Evolutionary conservation across 1,140 invertebrate genomes (phyloP).

Genomic region (Papilio machaon): DNA sequence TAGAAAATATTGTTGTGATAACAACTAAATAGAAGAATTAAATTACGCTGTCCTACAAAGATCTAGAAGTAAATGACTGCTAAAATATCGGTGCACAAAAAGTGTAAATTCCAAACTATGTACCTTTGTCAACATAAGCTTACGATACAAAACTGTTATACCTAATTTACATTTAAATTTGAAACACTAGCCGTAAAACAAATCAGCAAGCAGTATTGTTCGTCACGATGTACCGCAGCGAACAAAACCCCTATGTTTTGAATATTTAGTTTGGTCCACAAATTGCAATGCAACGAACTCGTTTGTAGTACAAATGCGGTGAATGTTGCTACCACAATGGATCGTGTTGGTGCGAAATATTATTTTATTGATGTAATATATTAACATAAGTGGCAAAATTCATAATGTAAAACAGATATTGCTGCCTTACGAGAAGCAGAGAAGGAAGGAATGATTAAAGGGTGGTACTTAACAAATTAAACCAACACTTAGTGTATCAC

Average conservation of each 20-base stretch:
- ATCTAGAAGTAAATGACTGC: too few species aligned
- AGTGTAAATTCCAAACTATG: too few species aligned
- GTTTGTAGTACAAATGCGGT: not conserved
- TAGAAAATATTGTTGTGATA: not conserved
- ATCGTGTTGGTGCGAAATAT: not conserved
- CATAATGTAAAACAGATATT: too few species aligned
- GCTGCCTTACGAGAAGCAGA: too few species aligned
- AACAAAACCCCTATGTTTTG: constrained; percentile 24
- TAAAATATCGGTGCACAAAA: too few species aligned
- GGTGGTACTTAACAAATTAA: too few species aligned
- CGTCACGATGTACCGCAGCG: constrained; percentile 2
- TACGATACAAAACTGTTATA: not conserved
- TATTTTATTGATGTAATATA: not conserved
- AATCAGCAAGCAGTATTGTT: not conserved
- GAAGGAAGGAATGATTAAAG: too few species aligned
- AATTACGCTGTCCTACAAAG: too few species aligned
- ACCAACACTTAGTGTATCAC: too few species aligned
- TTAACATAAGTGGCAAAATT: too few species aligned
- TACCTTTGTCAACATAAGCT: not conserved
- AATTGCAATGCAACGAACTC: constrained; percentile 22
- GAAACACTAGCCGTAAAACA: not conserved
- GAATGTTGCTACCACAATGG: constrained; percentile 5
- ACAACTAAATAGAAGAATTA: too few species aligned
- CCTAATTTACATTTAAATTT: not conserved
- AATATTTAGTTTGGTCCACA: constrained; percentile 16